Evolutionary conservation across 2,888 invertebrate genomes (phyloP).

Genomic region (Prenolepis imparis): DNA sequence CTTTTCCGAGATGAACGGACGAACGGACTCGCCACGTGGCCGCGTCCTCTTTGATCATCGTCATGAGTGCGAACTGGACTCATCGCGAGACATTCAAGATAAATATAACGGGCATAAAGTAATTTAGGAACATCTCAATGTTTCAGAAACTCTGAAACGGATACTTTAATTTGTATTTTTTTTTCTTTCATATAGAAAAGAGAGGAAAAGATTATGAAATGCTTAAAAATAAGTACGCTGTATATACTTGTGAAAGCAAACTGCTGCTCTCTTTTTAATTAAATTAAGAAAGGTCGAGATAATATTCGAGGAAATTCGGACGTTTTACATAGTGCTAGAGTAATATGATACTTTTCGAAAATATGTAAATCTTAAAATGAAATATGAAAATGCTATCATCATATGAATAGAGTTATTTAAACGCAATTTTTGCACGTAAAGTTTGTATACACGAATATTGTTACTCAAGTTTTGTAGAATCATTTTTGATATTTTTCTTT

Average conservation of each 20-base stretch:
- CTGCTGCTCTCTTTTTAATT: not conserved
- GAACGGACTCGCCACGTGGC: slow-evolving; percentile 6
- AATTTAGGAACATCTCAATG: not conserved
- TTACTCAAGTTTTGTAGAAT: too few species aligned
- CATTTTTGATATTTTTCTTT: too few species aligned
- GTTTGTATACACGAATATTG: too few species aligned
- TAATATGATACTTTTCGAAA: slow-evolving; percentile 1
- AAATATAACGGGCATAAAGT: not conserved
- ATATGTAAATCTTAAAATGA: not conserved
- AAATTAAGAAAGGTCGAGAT: not conserved
- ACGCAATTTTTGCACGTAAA: too few species aligned
- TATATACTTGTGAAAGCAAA: not conserved
- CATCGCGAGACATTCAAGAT: not conserved
- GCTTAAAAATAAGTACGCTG: not conserved
- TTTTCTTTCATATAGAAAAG: not conserved
- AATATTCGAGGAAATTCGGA: not conserved
- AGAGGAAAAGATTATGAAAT: not conserved
- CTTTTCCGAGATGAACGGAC: slow-evolving; percentile 16
- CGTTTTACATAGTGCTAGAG: not conserved
- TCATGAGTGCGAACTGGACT: not conserved
- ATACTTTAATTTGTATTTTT: not conserved
- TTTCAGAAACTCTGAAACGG: not conserved
- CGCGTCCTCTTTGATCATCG: slow-evolving; percentile 40
- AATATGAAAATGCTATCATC: not conserved
- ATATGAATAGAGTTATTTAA: not conserved